Percentiles rank a stretch among this genome's conserved stretches.
These are phyloP conservation scores for Magallana nippona DNA, from an alignment of 2,888 invertebrate species.

Conservation along the genomic window DNA sequence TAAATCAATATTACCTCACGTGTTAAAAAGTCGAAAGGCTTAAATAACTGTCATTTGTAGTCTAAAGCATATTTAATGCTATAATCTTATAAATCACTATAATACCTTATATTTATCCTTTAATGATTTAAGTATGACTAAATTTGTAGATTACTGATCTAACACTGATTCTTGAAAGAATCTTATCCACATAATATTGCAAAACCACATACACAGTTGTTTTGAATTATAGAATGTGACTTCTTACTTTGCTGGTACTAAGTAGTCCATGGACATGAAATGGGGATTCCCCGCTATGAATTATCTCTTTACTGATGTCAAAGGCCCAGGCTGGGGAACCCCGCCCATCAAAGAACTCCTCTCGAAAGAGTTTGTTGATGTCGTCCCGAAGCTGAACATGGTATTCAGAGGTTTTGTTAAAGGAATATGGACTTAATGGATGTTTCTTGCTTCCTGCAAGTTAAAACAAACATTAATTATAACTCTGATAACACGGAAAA, in stretches of 20 bases:
- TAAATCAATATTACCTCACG: too few species aligned
- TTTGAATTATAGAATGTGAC: background rate
- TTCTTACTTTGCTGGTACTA: slow-evolving; percentile 66
- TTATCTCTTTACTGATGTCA: slow-evolving; percentile 64
- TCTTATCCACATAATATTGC: background rate
- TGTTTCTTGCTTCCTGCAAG: slow-evolving; percentile 56
- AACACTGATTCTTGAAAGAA: too few species aligned
- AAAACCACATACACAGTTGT: background rate
- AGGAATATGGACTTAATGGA: slow-evolving; percentile 57
- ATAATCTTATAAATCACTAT: too few species aligned
- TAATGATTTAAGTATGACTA: too few species aligned
- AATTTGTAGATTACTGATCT: too few species aligned
- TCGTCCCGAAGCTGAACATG: slow-evolving; percentile 59
- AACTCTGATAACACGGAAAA: background rate
- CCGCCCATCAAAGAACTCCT: slow-evolving; percentile 60
- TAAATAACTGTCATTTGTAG: too few species aligned
- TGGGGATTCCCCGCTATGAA: slow-evolving; percentile 71
- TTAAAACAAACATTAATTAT: background rate
- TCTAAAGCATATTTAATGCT: too few species aligned
- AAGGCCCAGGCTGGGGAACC: slow-evolving; percentile 70
- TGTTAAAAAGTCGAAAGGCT: too few species aligned
- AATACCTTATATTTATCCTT: too few species aligned
- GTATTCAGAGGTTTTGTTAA: slow-evolving; percentile 58
- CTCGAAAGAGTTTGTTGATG: slow-evolving; percentile 62
- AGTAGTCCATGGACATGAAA: slow-evolving; percentile 67